These are phyloP conservation scores for Goniozus legneri DNA, from an alignment of 1,140 invertebrate genomes.

Conservation along the genomic window DNA sequence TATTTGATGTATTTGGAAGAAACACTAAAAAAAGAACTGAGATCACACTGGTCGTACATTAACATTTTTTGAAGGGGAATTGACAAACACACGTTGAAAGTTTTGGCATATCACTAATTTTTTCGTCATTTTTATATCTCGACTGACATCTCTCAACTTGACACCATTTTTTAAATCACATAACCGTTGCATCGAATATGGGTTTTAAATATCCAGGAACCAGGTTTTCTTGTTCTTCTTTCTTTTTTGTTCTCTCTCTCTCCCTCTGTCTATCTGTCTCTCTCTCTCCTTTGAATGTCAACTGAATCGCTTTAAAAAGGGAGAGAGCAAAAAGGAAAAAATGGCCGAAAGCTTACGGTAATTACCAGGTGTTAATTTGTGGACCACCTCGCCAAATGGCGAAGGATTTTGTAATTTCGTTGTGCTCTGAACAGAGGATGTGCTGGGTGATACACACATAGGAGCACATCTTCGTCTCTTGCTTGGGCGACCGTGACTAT, in stretches of 20 bases:
- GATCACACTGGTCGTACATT: too few relatives aligned
- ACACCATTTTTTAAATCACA: too few relatives aligned
- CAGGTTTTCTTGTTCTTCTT: too few relatives aligned
- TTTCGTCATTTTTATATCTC: too few relatives aligned
- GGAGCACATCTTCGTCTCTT: slow-evolving; percentile 86
- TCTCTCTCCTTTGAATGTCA: too few relatives aligned
- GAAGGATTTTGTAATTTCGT: slow-evolving; percentile 58
- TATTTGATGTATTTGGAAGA: too few relatives aligned
- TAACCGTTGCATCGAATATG: slow-evolving; percentile 30
- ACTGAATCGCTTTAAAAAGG: too few relatives aligned
- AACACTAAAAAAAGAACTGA: too few relatives aligned
- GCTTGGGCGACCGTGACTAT: slow-evolving; percentile 71
- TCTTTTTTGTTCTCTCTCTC: slow-evolving; percentile 1
- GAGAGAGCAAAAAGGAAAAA: slow-evolving; percentile 23
- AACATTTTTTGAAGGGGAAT: too few relatives aligned
- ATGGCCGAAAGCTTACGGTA: slow-evolving; percentile 42
- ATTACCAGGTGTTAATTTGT: slow-evolving; percentile 84
- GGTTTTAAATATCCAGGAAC: slow-evolving; percentile 44
- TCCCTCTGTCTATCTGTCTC: neutral
- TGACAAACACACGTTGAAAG: too few relatives aligned
- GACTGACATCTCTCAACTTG: too few relatives aligned
- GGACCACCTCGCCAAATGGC: slow-evolving; percentile 71
- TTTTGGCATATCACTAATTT: too few relatives aligned
- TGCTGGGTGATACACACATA: slow-evolving; percentile 69
- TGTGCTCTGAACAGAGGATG: slow-evolving; percentile 60